These are phyloP conservation scores for Diploscapter pachys DNA, from an alignment of 1,140 invertebrate species.

Conservation along the genomic window DNA sequence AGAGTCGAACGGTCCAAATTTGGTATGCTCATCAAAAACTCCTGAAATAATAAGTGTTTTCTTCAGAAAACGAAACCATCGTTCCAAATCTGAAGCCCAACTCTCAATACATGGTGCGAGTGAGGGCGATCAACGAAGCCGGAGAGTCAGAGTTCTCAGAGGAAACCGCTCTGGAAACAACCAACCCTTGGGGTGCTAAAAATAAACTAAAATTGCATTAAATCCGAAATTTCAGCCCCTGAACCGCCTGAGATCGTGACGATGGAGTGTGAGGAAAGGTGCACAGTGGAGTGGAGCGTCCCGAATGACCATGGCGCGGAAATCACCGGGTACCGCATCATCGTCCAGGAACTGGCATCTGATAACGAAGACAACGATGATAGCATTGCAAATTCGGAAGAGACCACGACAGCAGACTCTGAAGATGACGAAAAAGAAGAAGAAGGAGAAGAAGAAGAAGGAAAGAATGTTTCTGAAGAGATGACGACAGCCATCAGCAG, in stretches of 20 bases:
- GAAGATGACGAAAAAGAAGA: conserved; percentile 20
- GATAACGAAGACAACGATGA: background rate
- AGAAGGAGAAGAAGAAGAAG: background rate
- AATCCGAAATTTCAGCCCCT: conserved; percentile 12
- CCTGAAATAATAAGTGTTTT: background rate
- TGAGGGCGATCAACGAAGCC: conserved; percentile 30
- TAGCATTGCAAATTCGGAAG: background rate
- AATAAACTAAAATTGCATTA: background rate
- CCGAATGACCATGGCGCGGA: conserved; percentile 31
- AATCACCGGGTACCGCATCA: conserved; percentile 14
- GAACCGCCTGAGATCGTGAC: conserved; percentile 10
- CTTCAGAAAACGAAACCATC: conserved; percentile 15
- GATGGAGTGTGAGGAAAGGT: conserved; percentile 22
- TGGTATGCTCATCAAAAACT: conserved; percentile 8
- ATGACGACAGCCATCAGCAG: background rate
- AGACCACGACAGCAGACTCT: background rate
- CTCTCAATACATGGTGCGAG: conserved; percentile 25
- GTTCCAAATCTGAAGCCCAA: conserved; percentile 19
- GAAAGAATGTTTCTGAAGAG: background rate
- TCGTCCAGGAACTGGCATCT: conserved; percentile 17
- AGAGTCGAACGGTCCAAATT: conserved; percentile 5
- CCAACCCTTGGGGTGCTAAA: conserved; percentile 26
- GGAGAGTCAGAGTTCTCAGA: conserved; percentile 25
- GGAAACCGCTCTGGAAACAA: conserved; percentile 22
- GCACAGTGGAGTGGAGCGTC: conserved; percentile 25